Percentiles rank a stretch among this genome's conserved stretches.
These are phyloP conservation scores for Melanophora roralis DNA, from an alignment of 2,888 invertebrate species.

Conservation along the genomic window DNA sequence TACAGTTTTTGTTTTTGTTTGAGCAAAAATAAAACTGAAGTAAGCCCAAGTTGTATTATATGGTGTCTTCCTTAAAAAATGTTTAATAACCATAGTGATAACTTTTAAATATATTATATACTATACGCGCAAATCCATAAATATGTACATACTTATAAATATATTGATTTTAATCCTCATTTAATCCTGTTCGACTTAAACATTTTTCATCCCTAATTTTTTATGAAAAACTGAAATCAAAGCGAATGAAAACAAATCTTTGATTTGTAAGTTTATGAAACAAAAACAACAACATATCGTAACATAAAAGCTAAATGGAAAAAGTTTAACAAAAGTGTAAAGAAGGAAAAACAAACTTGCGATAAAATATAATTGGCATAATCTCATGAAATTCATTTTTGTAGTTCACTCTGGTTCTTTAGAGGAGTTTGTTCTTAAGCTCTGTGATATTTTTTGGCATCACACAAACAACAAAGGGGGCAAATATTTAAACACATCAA, in stretches of 20 bases:
- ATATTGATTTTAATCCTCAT: constrained; percentile 37
- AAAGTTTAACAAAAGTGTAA: not conserved
- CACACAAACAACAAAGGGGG: constrained; percentile 10
- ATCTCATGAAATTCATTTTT: constrained; percentile 68
- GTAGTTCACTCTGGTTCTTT: not conserved
- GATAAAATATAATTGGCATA: constrained; percentile 69
- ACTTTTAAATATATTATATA: not conserved
- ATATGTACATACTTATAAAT: not conserved
- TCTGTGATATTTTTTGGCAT: constrained; percentile 47
- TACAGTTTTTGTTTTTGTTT: too few relatives aligned
- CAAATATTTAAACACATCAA: not conserved
- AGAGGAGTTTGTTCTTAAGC: constrained; percentile 19
- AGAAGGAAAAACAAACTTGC: constrained; percentile 42
- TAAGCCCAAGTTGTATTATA: too few relatives aligned
- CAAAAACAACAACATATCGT: not conserved
- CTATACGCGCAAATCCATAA: not conserved
- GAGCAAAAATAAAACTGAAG: too few relatives aligned
- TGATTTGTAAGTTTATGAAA: constrained; percentile 47
- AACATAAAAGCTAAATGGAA: not conserved
- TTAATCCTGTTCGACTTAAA: constrained; percentile 40
- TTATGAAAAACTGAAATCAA: constrained; percentile 6
- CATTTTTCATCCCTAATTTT: constrained; percentile 47
- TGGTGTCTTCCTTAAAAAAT: too few relatives aligned
- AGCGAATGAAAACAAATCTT: constrained; percentile 21
- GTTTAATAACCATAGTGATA: constrained; percentile 25